Percentiles rank a stretch among this genome's conserved stretches.
phyloP scores from a whole-genome alignment of 2,888 invertebrate genomes.

The Liodrosophila aerea region DNA sequence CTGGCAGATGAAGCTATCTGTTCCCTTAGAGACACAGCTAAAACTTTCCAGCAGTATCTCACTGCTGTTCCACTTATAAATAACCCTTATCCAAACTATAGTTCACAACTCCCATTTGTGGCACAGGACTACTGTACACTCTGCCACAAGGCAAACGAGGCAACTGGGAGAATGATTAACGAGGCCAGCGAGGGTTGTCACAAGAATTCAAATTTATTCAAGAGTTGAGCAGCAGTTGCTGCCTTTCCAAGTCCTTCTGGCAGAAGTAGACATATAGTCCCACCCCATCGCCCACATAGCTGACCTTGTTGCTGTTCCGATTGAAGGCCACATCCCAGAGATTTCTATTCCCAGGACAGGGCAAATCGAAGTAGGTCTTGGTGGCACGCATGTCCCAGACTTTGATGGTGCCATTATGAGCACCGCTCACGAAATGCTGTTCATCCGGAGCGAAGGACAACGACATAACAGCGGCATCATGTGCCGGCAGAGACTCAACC shows the following conservation, averaged over 20 bases:
- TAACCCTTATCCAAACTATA: no score
- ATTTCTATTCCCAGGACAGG: no score
- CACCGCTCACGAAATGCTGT: conserved; percentile 28
- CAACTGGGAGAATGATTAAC: conserved; percentile 35
- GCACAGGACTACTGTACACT: not conserved
- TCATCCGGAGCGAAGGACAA: conserved; percentile 28
- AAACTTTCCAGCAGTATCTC: no score
- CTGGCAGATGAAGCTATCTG: no score
- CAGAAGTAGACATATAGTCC: conserved; percentile 37
- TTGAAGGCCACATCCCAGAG: conserved; percentile 45
- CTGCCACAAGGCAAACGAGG: conserved; percentile 7
- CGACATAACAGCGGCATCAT: conserved; percentile 31
- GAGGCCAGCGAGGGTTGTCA: conserved; percentile 12
- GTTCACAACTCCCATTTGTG: conserved; percentile 15
- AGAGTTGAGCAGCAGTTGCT: conserved; percentile 23
- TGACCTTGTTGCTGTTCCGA: conserved; percentile 30
- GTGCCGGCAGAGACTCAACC: conserved; percentile 5
- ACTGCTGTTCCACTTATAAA: no score
- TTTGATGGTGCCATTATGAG: conserved; percentile 32
- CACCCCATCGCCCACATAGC: conserved; percentile 39
- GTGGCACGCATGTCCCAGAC: conserved; percentile 40
- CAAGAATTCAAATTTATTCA: not conserved
- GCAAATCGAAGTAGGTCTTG: conserved; percentile 8
- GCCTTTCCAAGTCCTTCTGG: conserved; percentile 28
- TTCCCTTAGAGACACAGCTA: no score